Evolutionary conservation across 2,113 vertebrate genomes (phyloP), one percentile per base, ranked within the genome.

Genomic region (Ceyx melanurus): DNA sequence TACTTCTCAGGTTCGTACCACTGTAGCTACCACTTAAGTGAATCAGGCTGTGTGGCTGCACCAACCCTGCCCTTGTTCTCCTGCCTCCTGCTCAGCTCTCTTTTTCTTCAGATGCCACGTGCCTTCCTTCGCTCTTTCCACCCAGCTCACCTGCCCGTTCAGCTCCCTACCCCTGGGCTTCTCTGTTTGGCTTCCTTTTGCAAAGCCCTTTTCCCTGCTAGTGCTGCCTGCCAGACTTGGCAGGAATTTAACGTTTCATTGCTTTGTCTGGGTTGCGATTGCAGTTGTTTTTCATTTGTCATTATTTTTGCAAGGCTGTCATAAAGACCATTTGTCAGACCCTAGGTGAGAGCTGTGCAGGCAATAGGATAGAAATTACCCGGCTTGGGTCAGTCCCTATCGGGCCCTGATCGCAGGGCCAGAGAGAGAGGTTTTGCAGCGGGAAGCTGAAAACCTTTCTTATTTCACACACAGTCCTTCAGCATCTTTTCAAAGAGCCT

Each of bases 401-500:
- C 0, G 10, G 90, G 73, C n/a, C 50, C 10, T 61, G 37, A 35
- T 50, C 0, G 3, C 48, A 82, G 83, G 54, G 35, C 73, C 42
- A 54, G 75, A 85, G 56, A 87, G 74, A 82, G 58, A 86, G 16
- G 25, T 20, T 61, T 93, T 90, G 35, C 88, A 86, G 83, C 45
- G 45, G 86, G 73, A 84, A 84, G 61, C 33, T 88, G 90, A 82
- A 95, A 93, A 88, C 73, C 76, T 88, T 92, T 68, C 35, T 29
- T 90, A 84, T 65, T 93, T 86, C 73, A 61, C 73, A 71, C 1
- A 9, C 62, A 54, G 46, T 81, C 80, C 73, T 92, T 84, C 86
- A 65, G 88, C 40, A 3, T 75, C 23, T 93, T 96, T 94, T 94
- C 95, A 93, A 96, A 95, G 93, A 86, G 21, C 70, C 23, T 91